Conservation (phyloP, 2,113 vertebrate genomes). For the Chionomys nivalis region DNA sequence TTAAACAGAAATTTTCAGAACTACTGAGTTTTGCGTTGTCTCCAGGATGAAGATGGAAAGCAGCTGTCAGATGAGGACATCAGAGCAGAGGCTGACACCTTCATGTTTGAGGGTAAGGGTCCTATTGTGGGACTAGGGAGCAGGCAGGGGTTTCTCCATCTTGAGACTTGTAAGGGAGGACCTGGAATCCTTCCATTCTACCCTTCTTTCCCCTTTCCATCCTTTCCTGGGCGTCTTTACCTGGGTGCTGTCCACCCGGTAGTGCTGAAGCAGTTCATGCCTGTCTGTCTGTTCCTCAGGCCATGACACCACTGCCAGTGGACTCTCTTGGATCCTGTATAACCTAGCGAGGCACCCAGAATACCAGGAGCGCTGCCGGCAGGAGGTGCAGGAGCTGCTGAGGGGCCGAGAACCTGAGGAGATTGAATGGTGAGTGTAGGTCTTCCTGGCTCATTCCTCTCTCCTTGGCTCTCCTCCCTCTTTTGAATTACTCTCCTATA, state of each 20-base stretch:
- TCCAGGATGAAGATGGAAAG: conserved; percentile 90
- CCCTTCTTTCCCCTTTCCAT: too few relatives aligned
- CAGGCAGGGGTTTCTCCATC: not conserved
- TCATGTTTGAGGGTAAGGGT: conserved; percentile 93
- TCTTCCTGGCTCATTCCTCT: not conserved
- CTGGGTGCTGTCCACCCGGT: not conserved
- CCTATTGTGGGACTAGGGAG: too few relatives aligned
- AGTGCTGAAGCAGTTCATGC: not conserved
- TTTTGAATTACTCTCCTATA: not conserved
- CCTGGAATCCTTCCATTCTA: not conserved
- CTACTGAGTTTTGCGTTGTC: not conserved
- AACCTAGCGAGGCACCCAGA: conserved; percentile 76
- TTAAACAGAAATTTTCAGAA: not conserved
- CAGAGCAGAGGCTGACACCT: conserved; percentile 91
- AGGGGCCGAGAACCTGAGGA: conserved; percentile 67
- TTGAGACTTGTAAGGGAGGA: not conserved
- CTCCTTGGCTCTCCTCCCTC: not conserved
- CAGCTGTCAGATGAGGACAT: conserved; percentile 90
- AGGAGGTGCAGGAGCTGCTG: conserved; percentile 73
- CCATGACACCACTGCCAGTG: conserved; percentile 79
- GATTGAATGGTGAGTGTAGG: conserved; percentile 74
- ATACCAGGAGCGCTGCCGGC: conserved; percentile 76
- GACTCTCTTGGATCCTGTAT: conserved; percentile 78
- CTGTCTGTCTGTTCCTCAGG: conserved; percentile 38
- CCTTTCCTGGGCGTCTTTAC: fast-evolving